Evolutionary conservation across 2,113 vertebrate species (phyloP).

Genomic region (Cephalopterus ornatus): DNA sequence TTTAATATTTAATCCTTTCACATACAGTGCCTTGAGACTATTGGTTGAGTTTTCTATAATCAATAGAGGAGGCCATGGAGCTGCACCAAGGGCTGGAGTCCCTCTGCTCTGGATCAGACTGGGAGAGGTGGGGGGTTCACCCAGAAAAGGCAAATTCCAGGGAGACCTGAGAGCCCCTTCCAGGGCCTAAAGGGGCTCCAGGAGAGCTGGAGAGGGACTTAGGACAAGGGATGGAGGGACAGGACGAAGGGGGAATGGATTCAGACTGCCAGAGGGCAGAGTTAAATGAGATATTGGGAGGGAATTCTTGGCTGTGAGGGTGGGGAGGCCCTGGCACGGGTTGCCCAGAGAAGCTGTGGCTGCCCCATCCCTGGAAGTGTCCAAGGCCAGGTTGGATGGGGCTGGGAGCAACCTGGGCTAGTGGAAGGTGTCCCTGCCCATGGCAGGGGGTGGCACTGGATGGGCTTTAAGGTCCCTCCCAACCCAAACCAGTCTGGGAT

Average conservation of each 20-base stretch:
- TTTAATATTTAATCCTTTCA: neutral
- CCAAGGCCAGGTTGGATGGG: fast-evolving
- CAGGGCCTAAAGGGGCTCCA: neutral
- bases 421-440: neutral
- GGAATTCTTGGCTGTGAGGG: fast-evolving
- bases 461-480: neutral
- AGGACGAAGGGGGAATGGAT: neutral
- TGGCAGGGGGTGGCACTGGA: neutral
- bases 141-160: neutral
- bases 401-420: fast-evolving
- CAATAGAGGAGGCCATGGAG: neutral
- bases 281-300: neutral
- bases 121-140: neutral
- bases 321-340: neutral
- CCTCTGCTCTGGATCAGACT: neutral
- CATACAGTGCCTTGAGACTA: neutral
- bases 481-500: neutral
- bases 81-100: neutral
- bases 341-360: neutral
- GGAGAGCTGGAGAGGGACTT: neutral
- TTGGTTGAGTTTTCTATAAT: neutral
- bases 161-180: fast-evolving
- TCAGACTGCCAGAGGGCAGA: neutral
- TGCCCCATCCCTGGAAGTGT: neutral
- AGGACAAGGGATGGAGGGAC: neutral